Evolutionary conservation across 2,797 vertebrate genomes (phyloP).

Genomic region (Diglossa cyanea): DNA sequence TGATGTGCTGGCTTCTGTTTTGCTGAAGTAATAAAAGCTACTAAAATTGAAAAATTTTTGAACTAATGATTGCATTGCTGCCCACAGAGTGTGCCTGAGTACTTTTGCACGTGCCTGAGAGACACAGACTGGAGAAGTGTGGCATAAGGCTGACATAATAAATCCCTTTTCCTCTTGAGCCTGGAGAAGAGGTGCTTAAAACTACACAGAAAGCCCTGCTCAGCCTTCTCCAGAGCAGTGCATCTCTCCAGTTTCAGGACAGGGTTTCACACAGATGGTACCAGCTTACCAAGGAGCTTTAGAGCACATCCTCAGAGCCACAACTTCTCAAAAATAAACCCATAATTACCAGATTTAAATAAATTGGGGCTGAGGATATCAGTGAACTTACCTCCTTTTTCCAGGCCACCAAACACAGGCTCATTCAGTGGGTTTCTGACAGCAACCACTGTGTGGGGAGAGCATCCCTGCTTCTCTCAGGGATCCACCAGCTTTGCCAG

Average conservation of each 20-base stretch:
- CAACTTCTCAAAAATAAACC: not conserved
- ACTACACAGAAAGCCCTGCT: not conserved
- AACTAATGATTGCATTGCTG: not conserved
- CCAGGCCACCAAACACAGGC: not conserved
- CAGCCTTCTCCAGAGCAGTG: not conserved
- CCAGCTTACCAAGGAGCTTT: not conserved
- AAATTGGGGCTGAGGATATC: not conserved
- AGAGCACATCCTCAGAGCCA: not conserved
- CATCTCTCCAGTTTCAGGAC: not conserved
- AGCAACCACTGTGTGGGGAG: not conserved
- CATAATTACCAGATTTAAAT: not conserved
- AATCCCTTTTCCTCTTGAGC: not conserved
- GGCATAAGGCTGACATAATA: not conserved
- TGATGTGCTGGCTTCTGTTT: not conserved
- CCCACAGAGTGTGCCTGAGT: rapidly evolving
- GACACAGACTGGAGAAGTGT: not conserved
- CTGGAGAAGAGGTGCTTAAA: not conserved
- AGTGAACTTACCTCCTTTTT: not conserved
- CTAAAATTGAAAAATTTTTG: not conserved
- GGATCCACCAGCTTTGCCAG: not conserved
- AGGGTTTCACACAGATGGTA: not conserved
- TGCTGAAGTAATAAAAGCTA: conserved; percentile 45
- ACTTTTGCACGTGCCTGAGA: rapidly evolving
- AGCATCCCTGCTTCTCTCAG: not conserved
- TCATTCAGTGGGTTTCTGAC: not conserved